Conservation (phyloP, 23 tunicate species). For the Halocynthia aurantium region DNA sequence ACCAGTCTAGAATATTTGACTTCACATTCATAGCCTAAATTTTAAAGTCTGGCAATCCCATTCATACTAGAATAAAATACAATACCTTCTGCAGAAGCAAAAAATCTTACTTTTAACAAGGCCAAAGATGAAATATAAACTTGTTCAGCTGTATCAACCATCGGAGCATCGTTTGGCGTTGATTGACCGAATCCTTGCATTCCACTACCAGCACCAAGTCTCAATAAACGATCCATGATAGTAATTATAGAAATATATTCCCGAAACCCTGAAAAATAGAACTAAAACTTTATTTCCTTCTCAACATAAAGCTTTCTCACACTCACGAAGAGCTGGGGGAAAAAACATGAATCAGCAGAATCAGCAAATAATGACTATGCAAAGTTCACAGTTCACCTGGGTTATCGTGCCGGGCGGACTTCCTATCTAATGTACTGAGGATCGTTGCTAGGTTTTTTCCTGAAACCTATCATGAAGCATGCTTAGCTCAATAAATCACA, state of each 20-base stretch:
- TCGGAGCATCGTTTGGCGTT: slow-evolving; percentile 80
- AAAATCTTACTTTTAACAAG: slow-evolving; percentile 42
- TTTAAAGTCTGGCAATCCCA: no score
- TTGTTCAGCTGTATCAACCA: slow-evolving; percentile 98
- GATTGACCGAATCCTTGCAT: slow-evolving; percentile 81
- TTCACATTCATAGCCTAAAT: no score
- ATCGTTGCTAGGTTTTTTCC: no score
- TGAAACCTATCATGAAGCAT: no score
- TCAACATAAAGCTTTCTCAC: background rate
- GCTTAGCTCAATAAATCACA: no score
- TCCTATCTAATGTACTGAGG: no score
- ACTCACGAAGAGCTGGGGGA: background rate
- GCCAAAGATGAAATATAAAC: slow-evolving; percentile 96
- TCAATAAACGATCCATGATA: slow-evolving; percentile 81
- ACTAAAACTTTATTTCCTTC: background rate
- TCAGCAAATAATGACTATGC: no score
- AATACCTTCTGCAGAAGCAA: background rate
- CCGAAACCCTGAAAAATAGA: background rate
- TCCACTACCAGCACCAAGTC: slow-evolving; percentile 83
- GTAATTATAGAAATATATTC: background rate
- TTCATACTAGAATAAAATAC: background rate
- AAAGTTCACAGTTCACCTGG: no score
- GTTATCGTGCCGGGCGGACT: no score
- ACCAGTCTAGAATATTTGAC: background rate
- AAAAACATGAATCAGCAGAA: no score